These are phyloP conservation scores for Leptinotarsa lineolata DNA, from an alignment of 1,140 invertebrate genomes.

Conservation along the genomic window DNA sequence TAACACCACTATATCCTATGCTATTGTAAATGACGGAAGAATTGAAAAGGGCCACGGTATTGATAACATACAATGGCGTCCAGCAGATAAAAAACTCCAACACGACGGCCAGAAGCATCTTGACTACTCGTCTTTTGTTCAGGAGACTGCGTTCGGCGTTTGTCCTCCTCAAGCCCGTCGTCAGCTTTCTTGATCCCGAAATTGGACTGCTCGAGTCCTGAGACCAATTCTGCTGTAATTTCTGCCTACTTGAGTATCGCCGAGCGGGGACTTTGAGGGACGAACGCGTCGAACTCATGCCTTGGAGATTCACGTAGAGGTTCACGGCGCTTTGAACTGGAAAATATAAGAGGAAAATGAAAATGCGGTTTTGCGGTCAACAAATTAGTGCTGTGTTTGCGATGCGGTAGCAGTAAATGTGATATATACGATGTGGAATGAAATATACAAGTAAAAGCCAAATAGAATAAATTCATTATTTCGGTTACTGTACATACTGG, in stretches of 20 bases:
- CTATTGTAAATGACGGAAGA: slow-evolving; percentile 59
- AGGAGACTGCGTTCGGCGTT: slow-evolving; percentile 58
- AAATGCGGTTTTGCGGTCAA: neutral
- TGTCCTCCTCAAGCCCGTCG: slow-evolving; percentile 48
- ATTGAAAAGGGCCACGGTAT: slow-evolving; percentile 67
- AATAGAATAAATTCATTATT: no score
- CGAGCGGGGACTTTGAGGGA: slow-evolving; percentile 29
- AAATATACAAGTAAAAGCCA: no score
- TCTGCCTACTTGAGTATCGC: slow-evolving; percentile 33
- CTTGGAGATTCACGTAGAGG: slow-evolving; percentile 47
- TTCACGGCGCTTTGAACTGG: slow-evolving; percentile 42
- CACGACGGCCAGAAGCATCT: slow-evolving; percentile 68
- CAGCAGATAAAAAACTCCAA: slow-evolving; percentile 78
- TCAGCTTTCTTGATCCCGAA: slow-evolving; percentile 38
- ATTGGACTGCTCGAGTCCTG: slow-evolving; percentile 44
- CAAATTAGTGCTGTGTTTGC: no score
- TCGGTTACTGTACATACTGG: no score
- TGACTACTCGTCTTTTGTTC: slow-evolving; percentile 59
- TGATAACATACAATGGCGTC: slow-evolving; percentile 73
- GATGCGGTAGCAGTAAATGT: no score
- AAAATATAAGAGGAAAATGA: slow-evolving; percentile 26
- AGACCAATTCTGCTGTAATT: slow-evolving; percentile 48
- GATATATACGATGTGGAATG: no score
- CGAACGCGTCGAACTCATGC: slow-evolving; percentile 43
- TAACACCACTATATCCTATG: slow-evolving; percentile 61